These are phyloP conservation scores for Cydia fagiglandana DNA, from an alignment of 1,140 invertebrate genomes.

Conservation along the genomic window DNA sequence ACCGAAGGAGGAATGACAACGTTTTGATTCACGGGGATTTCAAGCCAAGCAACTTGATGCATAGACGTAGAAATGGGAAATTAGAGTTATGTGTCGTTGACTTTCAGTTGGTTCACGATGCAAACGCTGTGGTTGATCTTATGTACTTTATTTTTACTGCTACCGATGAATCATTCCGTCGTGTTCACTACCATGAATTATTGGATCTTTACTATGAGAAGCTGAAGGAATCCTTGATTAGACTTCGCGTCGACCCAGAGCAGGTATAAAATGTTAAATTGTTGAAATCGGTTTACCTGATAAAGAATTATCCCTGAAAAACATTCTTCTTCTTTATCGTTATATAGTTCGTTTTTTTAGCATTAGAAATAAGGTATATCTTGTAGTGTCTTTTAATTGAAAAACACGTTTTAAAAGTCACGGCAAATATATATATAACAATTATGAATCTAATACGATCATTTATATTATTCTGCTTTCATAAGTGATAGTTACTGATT, in stretches of 20 bases:
- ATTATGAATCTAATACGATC: too few relatives aligned
- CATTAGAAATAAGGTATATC: too few relatives aligned
- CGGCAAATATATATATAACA: too few relatives aligned
- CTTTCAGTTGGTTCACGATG: conserved; percentile 4
- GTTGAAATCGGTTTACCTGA: too few relatives aligned
- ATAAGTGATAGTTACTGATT: too few relatives aligned
- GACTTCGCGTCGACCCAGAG: background rate
- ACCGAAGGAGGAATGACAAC: background rate
- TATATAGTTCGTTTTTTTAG: too few relatives aligned
- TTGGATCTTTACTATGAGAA: background rate
- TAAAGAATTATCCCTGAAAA: too few relatives aligned
- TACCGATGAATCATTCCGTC: background rate
- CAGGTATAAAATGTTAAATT: background rate
- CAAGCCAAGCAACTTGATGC: background rate
- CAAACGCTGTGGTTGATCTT: background rate
- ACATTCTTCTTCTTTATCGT: too few relatives aligned
- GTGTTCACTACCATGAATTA: background rate
- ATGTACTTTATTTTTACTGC: background rate
- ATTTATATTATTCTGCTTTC: too few relatives aligned
- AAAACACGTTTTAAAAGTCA: too few relatives aligned
- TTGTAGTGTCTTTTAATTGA: too few relatives aligned
- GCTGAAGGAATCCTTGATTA: background rate
- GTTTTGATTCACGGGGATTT: conserved; percentile 8
- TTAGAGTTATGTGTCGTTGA: background rate
- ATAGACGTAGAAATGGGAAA: background rate